A percentile compares a stretch with the other conserved stretches of the same genome.
phyloP scores from a whole-genome alignment of 2,113 vertebrate species.

The Rhombomys opimus region DNA sequence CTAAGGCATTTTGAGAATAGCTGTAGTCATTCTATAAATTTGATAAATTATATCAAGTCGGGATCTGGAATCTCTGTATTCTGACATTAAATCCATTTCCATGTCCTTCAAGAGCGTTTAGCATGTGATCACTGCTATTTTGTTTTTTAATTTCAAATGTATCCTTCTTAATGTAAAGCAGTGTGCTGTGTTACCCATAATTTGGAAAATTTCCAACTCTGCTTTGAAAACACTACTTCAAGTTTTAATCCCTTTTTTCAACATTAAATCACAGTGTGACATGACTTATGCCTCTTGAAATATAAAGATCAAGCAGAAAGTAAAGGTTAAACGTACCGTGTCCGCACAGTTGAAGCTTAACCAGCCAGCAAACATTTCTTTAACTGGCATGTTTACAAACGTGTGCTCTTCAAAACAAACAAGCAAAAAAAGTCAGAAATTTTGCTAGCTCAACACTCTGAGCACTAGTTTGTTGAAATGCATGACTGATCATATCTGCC shows the following conservation, averaged over 20 bases:
- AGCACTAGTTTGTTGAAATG: not conserved
- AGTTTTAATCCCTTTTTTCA: not conserved
- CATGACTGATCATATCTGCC: not conserved
- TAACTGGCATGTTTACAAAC: not conserved
- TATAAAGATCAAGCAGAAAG: not conserved
- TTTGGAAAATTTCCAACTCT: not conserved
- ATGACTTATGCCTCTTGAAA: not conserved
- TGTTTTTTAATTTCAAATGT: not conserved
- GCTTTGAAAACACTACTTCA: not conserved
- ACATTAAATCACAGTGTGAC: not conserved
- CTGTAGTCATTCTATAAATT: not conserved
- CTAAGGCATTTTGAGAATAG: not conserved
- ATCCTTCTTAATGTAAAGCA: not conserved
- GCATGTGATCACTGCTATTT: accelerated
- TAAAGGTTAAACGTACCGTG: not conserved
- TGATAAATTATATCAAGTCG: not conserved
- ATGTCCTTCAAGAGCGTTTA: not conserved
- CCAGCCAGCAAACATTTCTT: not conserved
- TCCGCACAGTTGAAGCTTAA: not conserved
- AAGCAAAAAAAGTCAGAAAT: not conserved
- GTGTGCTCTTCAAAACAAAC: not conserved
- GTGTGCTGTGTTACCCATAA: not conserved
- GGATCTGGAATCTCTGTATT: not conserved
- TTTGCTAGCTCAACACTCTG: not conserved
- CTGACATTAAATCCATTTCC: not conserved